phyloP scores from a whole-genome alignment of 2,113 vertebrate genomes.

The Poecilia latipinna region DNA sequence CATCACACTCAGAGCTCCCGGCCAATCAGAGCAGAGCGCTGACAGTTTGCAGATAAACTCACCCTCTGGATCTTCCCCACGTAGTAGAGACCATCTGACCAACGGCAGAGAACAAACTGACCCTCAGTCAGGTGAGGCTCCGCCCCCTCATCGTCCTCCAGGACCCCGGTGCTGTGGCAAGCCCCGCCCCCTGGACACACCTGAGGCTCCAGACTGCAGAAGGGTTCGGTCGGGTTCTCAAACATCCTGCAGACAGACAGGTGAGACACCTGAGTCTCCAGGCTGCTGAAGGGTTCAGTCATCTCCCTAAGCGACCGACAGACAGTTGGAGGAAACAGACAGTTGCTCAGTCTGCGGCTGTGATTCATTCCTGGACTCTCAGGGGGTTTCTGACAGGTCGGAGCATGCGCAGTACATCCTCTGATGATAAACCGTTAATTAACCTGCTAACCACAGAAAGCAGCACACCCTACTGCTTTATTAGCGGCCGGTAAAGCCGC shows the following conservation, averaged over 20 bases:
- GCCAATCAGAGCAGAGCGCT: neutral
- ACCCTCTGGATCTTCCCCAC: conserved; percentile 96
- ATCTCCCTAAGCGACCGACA: neutral
- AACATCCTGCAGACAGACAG: conserved; percentile 67
- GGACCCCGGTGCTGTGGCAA: conserved; percentile 54
- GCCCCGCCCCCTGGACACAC: conserved; percentile 65
- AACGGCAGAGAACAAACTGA: conserved; percentile 94
- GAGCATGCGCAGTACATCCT: conserved; percentile 45
- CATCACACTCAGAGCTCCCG: neutral
- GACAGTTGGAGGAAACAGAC: neutral
- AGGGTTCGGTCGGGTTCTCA: conserved; percentile 62
- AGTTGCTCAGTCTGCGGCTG: neutral
- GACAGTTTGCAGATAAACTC: conserved; percentile 35
- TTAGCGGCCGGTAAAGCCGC: too few species aligned
- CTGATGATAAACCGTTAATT: conserved; percentile 14
- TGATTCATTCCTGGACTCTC: conserved; percentile 46
- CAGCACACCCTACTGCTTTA: conserved; percentile 3
- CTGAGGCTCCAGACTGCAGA: conserved; percentile 60
- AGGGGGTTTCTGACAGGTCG: conserved; percentile 25
- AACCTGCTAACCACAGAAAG: neutral
- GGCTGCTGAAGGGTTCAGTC: too few species aligned
- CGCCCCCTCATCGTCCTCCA: conserved; percentile 70
- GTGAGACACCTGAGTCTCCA: neutral
- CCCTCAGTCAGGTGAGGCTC: conserved; percentile 85
- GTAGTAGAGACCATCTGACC: conserved; percentile 96